phyloP scores from a whole-genome alignment of 1,140 invertebrate genomes.

The Drosophila nigrodunni region DNA sequence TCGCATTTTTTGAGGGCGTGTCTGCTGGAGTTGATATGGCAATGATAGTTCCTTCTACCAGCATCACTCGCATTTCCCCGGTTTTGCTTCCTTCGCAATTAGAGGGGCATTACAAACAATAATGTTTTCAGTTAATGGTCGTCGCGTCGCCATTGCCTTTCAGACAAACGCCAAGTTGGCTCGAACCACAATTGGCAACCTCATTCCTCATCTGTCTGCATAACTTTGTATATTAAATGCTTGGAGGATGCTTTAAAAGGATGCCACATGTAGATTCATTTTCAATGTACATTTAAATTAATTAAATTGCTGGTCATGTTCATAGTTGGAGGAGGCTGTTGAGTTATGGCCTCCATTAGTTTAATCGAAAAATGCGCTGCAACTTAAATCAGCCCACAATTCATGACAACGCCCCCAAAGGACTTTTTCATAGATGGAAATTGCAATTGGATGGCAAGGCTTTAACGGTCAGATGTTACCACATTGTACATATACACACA shows the following conservation, averaged over 20 bases:
- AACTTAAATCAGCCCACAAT: constrained; percentile 37
- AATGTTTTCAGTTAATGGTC: constrained; percentile 73
- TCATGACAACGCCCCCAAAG: constrained; percentile 16
- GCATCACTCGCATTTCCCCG: constrained; percentile 24
- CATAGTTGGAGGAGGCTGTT: constrained; percentile 10
- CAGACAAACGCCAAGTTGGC: constrained; percentile 44
- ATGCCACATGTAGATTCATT: constrained; percentile 2
- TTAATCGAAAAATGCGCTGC: constrained; percentile 59
- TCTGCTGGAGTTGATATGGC: constrained; percentile 44
- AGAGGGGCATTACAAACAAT: constrained; percentile 62
- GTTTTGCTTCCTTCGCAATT: constrained; percentile 38
- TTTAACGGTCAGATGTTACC: not conserved
- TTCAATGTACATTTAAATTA: constrained; percentile 52
- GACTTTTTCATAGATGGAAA: constrained; percentile 54
- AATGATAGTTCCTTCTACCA: constrained; percentile 38
- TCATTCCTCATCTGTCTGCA: constrained; percentile 1
- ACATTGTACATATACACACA: not conserved
- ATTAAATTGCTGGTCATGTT: constrained; percentile 54
- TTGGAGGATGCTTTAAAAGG: constrained; percentile 17
- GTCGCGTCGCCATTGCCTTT: constrained; percentile 46
- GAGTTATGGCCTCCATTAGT: constrained; percentile 72
- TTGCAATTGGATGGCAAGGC: constrained; percentile 27
- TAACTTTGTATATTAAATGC: constrained; percentile 38
- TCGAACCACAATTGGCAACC: not conserved
- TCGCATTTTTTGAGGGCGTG: constrained; percentile 41